Evolutionary conservation across 1,140 invertebrate genomes (phyloP).

Genomic region (Conus betulinus): DNA sequence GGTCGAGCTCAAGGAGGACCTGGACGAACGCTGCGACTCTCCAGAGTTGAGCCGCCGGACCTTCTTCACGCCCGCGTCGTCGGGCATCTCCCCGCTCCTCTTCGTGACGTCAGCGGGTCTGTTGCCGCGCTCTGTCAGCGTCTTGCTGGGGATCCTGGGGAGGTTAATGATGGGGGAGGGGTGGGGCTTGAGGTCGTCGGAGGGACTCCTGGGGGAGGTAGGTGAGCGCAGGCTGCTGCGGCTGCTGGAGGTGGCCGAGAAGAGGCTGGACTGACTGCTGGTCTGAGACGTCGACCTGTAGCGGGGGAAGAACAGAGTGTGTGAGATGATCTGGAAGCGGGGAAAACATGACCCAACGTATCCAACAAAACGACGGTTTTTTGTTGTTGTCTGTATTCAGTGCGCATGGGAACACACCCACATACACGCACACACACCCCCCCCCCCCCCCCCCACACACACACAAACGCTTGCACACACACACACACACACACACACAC

Average conservation of each 20-base stretch:
- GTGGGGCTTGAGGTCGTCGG: not conserved
- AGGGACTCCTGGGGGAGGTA: too few relatives aligned
- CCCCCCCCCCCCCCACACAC: too few relatives aligned
- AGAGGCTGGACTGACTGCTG: slow-evolving; percentile 18
- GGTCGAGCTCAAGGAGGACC: not conserved
- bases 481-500: too few relatives aligned
- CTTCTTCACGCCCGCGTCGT: not conserved
- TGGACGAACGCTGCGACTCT: not conserved
- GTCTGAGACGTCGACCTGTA: slow-evolving; percentile 17
- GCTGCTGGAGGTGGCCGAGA: not conserved
- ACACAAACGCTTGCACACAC: too few relatives aligned
- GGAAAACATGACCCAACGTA: not conserved
- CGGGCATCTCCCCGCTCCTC: not conserved
- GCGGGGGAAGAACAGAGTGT: not conserved
- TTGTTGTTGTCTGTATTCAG: not conserved
- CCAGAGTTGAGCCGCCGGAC: slow-evolving; percentile 14
- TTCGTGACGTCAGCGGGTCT: not conserved
- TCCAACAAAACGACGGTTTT: not conserved
- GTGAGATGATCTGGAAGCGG: not conserved
- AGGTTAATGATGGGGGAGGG: not conserved
- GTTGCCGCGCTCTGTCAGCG: slow-evolving; percentile 12
- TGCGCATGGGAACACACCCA: too few relatives aligned
- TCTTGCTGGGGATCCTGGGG: slow-evolving; percentile 34
- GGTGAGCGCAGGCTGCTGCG: not conserved
- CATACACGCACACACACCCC: too few relatives aligned